Evolutionary conservation across 2,888 invertebrate species (phyloP).

Genomic region (Amphimallon solstitiale): DNA sequence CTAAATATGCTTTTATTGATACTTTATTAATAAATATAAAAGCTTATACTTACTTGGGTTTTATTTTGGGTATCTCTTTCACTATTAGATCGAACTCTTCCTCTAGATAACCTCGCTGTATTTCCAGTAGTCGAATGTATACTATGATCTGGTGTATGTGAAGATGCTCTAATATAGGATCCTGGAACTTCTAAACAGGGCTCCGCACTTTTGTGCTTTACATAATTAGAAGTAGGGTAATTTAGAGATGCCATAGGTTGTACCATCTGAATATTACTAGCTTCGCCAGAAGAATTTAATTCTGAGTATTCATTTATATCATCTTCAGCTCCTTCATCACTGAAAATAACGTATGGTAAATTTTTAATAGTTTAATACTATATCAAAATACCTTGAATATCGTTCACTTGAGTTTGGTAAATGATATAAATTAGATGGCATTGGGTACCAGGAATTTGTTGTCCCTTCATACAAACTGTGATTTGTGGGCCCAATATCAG

Average conservation of each 20-base stretch:
- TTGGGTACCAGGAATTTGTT: slow-evolving; percentile 52
- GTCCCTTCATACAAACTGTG: slow-evolving; percentile 52
- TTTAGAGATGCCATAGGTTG: slow-evolving; percentile 44
- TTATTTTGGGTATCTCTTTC: slow-evolving; percentile 56
- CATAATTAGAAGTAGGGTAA: slow-evolving; percentile 35
- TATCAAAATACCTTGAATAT: slow-evolving; percentile 55
- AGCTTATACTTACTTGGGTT: slow-evolving; percentile 55
- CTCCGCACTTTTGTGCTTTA: slow-evolving; percentile 32
- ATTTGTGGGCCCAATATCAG: slow-evolving; percentile 54
- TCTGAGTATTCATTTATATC: slow-evolving; percentile 58
- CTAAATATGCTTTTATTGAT: no score
- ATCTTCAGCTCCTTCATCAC: slow-evolving; percentile 57
- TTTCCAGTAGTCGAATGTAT: slow-evolving; percentile 49
- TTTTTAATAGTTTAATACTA: no score
- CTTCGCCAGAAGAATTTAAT: slow-evolving; percentile 45
- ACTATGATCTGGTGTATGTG: slow-evolving; percentile 53
- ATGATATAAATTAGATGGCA: slow-evolving; percentile 50
- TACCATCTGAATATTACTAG: slow-evolving; percentile 35
- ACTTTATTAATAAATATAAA: no score
- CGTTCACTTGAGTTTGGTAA: slow-evolving; percentile 53
- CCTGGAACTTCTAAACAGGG: slow-evolving; percentile 28
- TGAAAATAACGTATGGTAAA: slow-evolving; percentile 43
- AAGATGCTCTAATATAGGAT: slow-evolving; percentile 31
- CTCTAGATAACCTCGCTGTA: slow-evolving; percentile 46
- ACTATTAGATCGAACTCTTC: slow-evolving; percentile 47